These are phyloP conservation scores for Drosophila lutescens DNA, from an alignment of 2,888 invertebrate genomes.

Conservation along the genomic window DNA sequence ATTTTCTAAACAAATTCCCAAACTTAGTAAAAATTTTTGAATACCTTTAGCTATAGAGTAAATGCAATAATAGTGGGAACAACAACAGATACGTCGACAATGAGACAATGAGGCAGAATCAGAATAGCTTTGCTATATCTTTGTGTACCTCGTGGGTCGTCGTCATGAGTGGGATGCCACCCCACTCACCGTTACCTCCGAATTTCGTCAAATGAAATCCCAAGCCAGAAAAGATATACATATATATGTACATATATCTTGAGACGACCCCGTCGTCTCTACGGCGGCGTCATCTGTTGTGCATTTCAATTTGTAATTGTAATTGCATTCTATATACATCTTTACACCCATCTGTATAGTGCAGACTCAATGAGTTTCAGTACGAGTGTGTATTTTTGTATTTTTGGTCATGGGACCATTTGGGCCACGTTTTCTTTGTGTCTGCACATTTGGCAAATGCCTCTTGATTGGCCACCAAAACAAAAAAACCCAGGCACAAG, in stretches of 20 bases:
- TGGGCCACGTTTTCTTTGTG: slow-evolving; percentile 17
- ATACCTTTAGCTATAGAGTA: slow-evolving; percentile 1
- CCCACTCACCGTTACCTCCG: slow-evolving; percentile 2
- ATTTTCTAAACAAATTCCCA: too few species aligned
- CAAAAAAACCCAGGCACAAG: background rate
- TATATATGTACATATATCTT: slow-evolving; percentile 7
- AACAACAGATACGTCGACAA: slow-evolving; percentile 32
- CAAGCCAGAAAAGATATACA: slow-evolving; percentile 11
- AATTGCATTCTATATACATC: slow-evolving; percentile 36
- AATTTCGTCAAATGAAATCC: slow-evolving; percentile 36
- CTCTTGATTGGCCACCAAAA: slow-evolving; percentile 3
- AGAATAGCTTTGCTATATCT: background rate
- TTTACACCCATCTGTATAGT: background rate
- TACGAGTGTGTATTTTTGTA: slow-evolving; percentile 14
- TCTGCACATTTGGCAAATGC: slow-evolving; percentile 13
- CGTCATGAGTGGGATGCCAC: slow-evolving; percentile 54
- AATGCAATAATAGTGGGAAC: slow-evolving; percentile 14
- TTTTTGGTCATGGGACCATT: slow-evolving; percentile 48
- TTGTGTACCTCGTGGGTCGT: slow-evolving; percentile 42
- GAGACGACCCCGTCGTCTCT: slow-evolving; percentile 34
- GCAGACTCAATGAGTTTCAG: slow-evolving; percentile 5
- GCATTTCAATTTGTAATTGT: slow-evolving; percentile 58
- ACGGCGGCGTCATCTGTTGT: slow-evolving; percentile 62
- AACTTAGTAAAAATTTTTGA: background rate
- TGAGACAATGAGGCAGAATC: slow-evolving; percentile 52